A percentile compares a stretch with the other conserved stretches of the same genome.
Evolutionary conservation across 2,888 invertebrate species (phyloP).

Genomic region (Belgica antarctica): DNA sequence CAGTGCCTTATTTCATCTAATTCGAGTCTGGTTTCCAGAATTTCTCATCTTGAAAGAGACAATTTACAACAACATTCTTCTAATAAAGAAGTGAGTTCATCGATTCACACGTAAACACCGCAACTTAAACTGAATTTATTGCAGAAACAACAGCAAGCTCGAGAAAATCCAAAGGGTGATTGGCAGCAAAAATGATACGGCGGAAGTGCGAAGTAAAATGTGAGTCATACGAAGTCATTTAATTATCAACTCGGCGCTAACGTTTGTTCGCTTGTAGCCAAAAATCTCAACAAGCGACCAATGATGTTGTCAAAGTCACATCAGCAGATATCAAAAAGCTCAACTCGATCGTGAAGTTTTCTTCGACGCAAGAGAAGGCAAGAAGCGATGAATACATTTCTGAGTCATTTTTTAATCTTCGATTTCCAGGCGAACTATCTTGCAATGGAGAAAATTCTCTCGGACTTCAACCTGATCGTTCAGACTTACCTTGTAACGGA

Average conservation of each 20-base stretch:
- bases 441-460: conserved; percentile 30
- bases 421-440: no score
- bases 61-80: conserved; percentile 27
- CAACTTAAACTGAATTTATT: no score
- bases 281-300: conserved; percentile 40
- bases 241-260: background rate
- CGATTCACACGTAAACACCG: no score
- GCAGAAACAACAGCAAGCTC: conserved; percentile 22
- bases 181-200: conserved; percentile 6
- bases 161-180: conserved; percentile 35
- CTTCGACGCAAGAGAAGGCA: conserved; percentile 12
- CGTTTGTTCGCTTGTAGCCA: background rate
- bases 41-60: conserved; percentile 26
- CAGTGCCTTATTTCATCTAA: no score
- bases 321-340: conserved; percentile 48
- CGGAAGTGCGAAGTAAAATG: conserved; percentile 28
- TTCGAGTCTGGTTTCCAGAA: no score
- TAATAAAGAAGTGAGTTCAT: no score
- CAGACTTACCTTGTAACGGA: conserved; percentile 10
- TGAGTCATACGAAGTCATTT: background rate
- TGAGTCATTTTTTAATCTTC: no score
- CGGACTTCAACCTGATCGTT: conserved; percentile 22
- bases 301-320: conserved; percentile 49
- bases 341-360: conserved; percentile 50
- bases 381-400: background rate